Base-by-base conservation (phyloP, 2,888 invertebrate genomes). In the Apamea crenata region DNA sequence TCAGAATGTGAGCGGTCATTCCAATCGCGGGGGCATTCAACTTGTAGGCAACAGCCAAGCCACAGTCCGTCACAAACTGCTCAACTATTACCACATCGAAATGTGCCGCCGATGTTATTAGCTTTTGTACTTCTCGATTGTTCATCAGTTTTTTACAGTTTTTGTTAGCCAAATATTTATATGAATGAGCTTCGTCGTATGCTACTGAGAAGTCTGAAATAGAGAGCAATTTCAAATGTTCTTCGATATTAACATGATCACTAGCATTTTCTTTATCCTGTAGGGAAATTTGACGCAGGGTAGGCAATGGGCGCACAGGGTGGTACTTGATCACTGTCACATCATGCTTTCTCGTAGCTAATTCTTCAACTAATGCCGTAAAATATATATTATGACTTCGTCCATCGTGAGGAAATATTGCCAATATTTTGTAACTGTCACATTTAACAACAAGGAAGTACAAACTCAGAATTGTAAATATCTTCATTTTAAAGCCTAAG, bases 31-130 rank as follows among this genome's bases (percentile, higher is more conserved):
- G 97, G n/a, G 96, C 94, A 77, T 96, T 92, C 83, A 97, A 92
- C 77, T 97, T 91, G 89, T 97, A 94, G 0, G 97, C 97, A 72
- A 97, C 91, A 1, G 97, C 97, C 85, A 97, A 91, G 78, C 97
- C 95, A 74, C 97, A 97, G 85, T 97, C 97, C n/a, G 56, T 59
- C 12, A 59, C 0, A 86, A 97, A 97, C 81, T 97, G 94, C 87
- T 97, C 97, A 0, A 95, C 95, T 56, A 97, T 93, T 2, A 97
- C 92, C 25, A 97, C 82, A 89, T 98, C 98, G 81, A 97, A 98
- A 53, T 94, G 93, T 25, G 86, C 90, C 36, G 89, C 87, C 0
- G 93, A 92, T 32, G 89, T 77, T 82, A 92, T 85, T 7, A 94
- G 67, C 44, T 88, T 76, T 79, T 85, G 87, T 40, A 93, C 86